These are phyloP conservation scores for Antedon bifida DNA, from an alignment of 35 echinoderm and acorn worm species.

Conservation along the genomic window DNA sequence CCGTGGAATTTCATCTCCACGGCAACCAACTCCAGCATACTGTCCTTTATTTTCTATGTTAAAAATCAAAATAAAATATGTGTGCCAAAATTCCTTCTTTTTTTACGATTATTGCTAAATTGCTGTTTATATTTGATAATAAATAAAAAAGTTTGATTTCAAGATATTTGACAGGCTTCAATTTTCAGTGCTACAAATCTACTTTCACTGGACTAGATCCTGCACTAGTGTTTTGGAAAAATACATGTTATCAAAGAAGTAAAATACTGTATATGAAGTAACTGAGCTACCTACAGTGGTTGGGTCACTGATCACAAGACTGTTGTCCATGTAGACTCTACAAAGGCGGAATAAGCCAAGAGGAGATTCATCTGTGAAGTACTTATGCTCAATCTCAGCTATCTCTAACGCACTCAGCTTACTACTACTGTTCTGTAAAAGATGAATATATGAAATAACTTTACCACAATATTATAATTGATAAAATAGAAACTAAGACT, in stretches of 20 bases:
- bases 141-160: no score
- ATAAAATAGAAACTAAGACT: no score
- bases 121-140: no score
- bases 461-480: no score
- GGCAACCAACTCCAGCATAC: slow-evolving; percentile 63
- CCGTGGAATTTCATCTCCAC: slow-evolving; percentile 90
- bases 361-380: slow-evolving; percentile 65
- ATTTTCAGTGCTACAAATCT: no score
- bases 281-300: slow-evolving; percentile 46
- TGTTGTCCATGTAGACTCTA: slow-evolving; percentile 61
- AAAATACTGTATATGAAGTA: no score
- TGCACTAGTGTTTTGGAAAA: background rate
- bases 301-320: slow-evolving; percentile 47
- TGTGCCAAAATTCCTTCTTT: no score
- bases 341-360: slow-evolving; percentile 72
- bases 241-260: background rate
- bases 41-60: slow-evolving; percentile 65
- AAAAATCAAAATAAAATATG: background rate
- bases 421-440: background rate
- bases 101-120: no score
- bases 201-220: background rate
- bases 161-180: no score
- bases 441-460: background rate
- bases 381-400: slow-evolving; percentile 72
- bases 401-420: slow-evolving; percentile 30